Base-by-base conservation (phyloP, 2,888 invertebrate species). In the Noctua comes region DNA sequence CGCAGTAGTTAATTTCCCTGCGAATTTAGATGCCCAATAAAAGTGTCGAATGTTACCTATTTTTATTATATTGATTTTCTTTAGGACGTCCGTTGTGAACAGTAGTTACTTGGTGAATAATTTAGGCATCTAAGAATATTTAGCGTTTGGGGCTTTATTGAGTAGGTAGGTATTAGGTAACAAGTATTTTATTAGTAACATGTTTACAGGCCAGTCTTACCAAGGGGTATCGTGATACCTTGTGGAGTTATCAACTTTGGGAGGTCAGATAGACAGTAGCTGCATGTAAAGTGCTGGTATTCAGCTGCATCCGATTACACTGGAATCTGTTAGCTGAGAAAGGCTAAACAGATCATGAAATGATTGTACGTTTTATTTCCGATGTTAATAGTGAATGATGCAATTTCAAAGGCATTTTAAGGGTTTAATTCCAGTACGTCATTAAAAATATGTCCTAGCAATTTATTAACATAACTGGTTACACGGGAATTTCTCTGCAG, bases 1-100 rank as follows among this genome's bases (percentile, higher is more conserved):
- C 62, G 73, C 46, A 59, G 77, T 69, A 74, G 59, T 85, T 85
- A 85, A 85, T 85, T 76, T 85, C 59, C 57, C 68, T 54, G 70
- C 31, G 73, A 80, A 85, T 83, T 85, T 85, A 85, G 85, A 80
- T 68, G 27, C 76, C 40, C 62, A 62, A 76, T 78, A 85, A 80
- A 83, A 66, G 18, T 66, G 71, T 72, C 76, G 69, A 83, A 83
- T 83, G 77, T 85, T 70, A 36, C 75, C 68, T 80, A 69, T 68
- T 80, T 85, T 83, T 85, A 85, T 80, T 80, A 65, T 71, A 80
- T 83, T 70, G 75, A 73, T 73, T 74, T 84, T 43, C 43, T 76
- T 48, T 36, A 59, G 36, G 31, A 48, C 0, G 21, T 51, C 48
- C 24, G 51, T 18, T 4, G 24, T 43, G 8, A 36, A 36, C 13